A percentile compares a stretch with the other conserved stretches of the same genome.
Conservation (phyloP, 2,888 invertebrate genomes). For the Lamellibrachia satsuma region DNA sequence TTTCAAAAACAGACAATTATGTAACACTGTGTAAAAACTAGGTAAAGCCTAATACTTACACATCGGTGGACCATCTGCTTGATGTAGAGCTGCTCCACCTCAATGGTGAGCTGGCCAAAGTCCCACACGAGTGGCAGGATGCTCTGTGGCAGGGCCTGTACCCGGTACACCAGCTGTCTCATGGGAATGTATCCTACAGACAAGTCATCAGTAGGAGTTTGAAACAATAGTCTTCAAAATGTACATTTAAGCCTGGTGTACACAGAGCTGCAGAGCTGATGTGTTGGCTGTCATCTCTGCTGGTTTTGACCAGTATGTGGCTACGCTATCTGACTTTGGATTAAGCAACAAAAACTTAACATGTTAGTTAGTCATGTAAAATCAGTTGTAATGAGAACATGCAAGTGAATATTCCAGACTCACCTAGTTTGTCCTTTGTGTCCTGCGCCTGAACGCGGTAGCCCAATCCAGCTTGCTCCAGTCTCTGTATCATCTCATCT, state of each 20-base stretch:
- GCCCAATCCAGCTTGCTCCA: conserved; percentile 60
- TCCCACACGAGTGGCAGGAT: conserved; percentile 62
- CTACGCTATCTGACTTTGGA: too few relatives aligned
- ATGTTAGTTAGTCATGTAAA: neutral
- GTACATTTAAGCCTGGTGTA: neutral
- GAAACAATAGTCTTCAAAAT: neutral
- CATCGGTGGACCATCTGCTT: conserved; percentile 55
- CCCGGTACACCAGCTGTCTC: conserved; percentile 61
- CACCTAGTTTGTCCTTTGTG: conserved; percentile 49
- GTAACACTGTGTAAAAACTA: neutral
- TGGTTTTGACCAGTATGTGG: neutral
- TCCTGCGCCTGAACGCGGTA: conserved; percentile 57
- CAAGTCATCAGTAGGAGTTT: neutral
- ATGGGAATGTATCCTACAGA: conserved; percentile 54
- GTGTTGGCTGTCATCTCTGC: neutral
- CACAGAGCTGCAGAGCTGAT: too few relatives aligned
- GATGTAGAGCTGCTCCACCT: conserved; percentile 57
- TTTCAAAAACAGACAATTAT: neutral
- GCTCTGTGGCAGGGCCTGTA: conserved; percentile 60
- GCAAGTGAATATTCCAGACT: neutral
- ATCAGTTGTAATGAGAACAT: neutral
- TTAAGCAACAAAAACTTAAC: neutral
- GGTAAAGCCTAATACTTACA: conserved; percentile 40
- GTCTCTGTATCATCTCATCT: conserved; percentile 54
- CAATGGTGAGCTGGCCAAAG: conserved; percentile 57